These are phyloP conservation scores for Balanococcus diminutus DNA, from an alignment of 2,888 invertebrate species.

Conservation along the genomic window DNA sequence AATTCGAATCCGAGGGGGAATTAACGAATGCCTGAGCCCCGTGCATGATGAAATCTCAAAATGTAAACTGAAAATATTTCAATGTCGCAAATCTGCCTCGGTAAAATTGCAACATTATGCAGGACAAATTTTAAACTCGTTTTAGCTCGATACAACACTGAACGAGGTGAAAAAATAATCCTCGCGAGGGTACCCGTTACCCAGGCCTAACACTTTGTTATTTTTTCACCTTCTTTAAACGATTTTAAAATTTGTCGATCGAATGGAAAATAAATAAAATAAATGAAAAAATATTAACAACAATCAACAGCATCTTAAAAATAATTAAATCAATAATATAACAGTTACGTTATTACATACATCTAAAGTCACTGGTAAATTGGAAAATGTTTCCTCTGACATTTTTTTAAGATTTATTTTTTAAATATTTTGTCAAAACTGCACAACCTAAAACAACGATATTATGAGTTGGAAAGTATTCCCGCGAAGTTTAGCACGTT, in stretches of 20 bases:
- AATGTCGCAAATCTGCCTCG: conserved; percentile 49
- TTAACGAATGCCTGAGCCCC: conserved; percentile 51
- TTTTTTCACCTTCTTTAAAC: background rate
- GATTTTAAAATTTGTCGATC: conserved; percentile 31
- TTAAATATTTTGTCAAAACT: conserved; percentile 42
- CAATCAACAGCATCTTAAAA: conserved; percentile 54
- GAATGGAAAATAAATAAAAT: conserved; percentile 21
- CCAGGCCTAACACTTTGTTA: background rate
- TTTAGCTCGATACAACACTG: background rate
- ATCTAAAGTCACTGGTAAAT: conserved; percentile 47
- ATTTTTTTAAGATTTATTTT: too few species aligned
- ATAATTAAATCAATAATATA: conserved; percentile 51
- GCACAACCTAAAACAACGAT: conserved; percentile 51
- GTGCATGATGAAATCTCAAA: conserved; percentile 53
- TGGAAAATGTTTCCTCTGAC: conserved; percentile 37
- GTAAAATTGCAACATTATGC: conserved; percentile 43
- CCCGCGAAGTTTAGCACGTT: conserved; percentile 22
- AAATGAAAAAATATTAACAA: conserved; percentile 54
- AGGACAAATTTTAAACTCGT: conserved; percentile 46
- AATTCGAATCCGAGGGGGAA: conserved; percentile 48
- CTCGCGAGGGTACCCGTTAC: background rate
- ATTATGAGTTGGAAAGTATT: conserved; percentile 9
- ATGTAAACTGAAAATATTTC: background rate
- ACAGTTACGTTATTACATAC: conserved; percentile 50
- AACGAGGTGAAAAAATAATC: background rate